Base-by-base conservation (phyloP, 2,797 vertebrate genomes). In the Karalla daura region DNA sequence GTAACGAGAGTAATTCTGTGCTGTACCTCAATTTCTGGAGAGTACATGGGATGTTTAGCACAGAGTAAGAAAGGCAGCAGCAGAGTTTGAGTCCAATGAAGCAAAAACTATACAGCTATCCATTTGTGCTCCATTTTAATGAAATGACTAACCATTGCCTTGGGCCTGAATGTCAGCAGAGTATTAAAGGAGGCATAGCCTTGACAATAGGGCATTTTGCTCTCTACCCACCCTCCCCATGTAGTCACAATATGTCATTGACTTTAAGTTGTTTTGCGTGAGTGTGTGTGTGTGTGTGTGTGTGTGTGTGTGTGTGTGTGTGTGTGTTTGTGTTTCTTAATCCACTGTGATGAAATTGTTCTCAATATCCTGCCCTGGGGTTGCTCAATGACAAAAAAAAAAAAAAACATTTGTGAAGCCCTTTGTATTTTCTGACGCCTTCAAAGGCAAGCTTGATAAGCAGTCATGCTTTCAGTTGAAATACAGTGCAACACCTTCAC, bases 81-180 rank as follows among this genome's bases (percentile, higher is more conserved):
- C 64, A 36, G 62, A 46, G 71, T 80, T 72, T 65, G 70, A 24
- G 69, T 80, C 63, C 86, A 91, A 86, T 85, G 87, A 89, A 86
- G 79, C 83, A 82, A 77, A 77, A 87, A 85, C 81, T 73, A 83
- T 78, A 78, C 63, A 32, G 71, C 68, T 75, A 66, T 88, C 81
- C 77, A 73, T 87, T 90, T 89, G 88, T 88, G 85, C 85, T 83
- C 73, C 15, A 37, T 90, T 90, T 90, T 85, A 92, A 91, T 92
- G 89, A 90, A 93, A 92, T 82, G 79, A 84, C 88, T 89, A 88
- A 87, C 88, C 82, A 84, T 81, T 37, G 86, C 90, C 88, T 71
- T 39, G 5, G 86, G 92, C 82, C 52, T 70, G 33, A 78, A 85
- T 86, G 70, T 86, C 81, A 90, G 83, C 69, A 74, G 80, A 80